Evolutionary conservation across 1,140 invertebrate species (phyloP).

Genomic region (Ganaspis sp.): DNA sequence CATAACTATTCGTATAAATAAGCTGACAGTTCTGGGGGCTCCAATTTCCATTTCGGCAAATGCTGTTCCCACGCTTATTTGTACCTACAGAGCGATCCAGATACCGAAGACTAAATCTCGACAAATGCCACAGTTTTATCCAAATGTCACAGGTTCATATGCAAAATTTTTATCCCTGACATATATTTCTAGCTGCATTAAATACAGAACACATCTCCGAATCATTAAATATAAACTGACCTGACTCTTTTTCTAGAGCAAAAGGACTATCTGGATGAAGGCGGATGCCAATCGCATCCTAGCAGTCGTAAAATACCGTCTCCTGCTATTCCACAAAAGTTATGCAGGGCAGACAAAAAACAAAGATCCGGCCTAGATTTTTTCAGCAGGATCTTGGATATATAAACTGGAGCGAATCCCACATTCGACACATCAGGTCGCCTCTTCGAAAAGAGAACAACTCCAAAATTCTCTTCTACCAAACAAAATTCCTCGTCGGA

Average conservation of each 20-base stretch:
- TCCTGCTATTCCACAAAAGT: neutral
- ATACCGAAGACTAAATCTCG: neutral
- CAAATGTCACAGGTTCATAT: conserved; percentile 15
- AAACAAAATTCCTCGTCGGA: too few relatives aligned
- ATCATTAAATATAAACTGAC: neutral
- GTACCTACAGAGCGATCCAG: neutral
- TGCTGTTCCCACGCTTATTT: neutral
- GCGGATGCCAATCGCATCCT: neutral
- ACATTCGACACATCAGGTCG: neutral
- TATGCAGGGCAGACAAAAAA: conserved; percentile 9
- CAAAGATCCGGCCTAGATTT: neutral
- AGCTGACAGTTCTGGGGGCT: too few relatives aligned
- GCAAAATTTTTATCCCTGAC: conserved; percentile 2
- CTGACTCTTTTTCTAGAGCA: neutral
- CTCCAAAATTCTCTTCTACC: neutral
- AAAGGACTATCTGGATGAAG: neutral
- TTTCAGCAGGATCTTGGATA: neutral
- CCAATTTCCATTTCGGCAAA: too few relatives aligned
- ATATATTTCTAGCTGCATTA: neutral
- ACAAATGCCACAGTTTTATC: neutral
- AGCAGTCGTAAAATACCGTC: neutral
- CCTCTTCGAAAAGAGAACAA: neutral
- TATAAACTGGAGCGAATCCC: neutral
- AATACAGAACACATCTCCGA: neutral
- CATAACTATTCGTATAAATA: too few relatives aligned